These are phyloP conservation scores for Strix uralensis DNA, from an alignment of 2,113 vertebrate genomes.

Conservation along the genomic window DNA sequence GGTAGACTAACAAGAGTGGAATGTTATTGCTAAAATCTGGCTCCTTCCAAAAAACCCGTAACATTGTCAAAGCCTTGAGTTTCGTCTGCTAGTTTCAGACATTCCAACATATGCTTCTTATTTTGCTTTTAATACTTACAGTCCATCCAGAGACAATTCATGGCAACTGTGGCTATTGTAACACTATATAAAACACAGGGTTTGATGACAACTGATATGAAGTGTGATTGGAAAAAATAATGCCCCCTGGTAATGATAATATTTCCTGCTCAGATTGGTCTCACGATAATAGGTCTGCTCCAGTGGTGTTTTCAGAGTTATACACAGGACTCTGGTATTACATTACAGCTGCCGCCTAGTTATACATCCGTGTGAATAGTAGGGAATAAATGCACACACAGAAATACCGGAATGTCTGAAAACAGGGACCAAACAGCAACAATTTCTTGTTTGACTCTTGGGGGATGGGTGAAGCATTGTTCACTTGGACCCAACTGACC, in stretches of 20 bases:
- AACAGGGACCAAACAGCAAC: not conserved
- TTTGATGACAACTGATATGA: conserved; percentile 70
- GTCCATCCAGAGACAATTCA: conserved; percentile 69
- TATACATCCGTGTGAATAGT: conserved; percentile 48
- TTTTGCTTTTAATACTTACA: conserved; percentile 70
- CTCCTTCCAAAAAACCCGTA: conserved; percentile 56
- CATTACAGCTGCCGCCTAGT: conserved; percentile 62
- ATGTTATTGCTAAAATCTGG: conserved; percentile 65
- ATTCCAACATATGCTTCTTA: conserved; percentile 68
- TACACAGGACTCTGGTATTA: conserved; percentile 57
- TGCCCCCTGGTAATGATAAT: conserved; percentile 68
- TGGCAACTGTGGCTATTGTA: conserved; percentile 67
- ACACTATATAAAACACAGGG: conserved; percentile 68
- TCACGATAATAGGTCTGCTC: conserved; percentile 62
- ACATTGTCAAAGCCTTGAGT: conserved; percentile 45
- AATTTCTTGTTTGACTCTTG: not conserved
- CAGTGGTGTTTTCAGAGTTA: conserved; percentile 55
- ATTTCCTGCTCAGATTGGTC: conserved; percentile 68
- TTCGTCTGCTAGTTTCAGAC: conserved; percentile 66
- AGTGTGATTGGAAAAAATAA: conserved; percentile 70
- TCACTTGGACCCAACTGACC: rapidly evolving
- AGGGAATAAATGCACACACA: conserved; percentile 5
- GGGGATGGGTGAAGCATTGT: not conserved
- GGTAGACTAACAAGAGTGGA: conserved; percentile 59
- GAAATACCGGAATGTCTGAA: not conserved